Percentiles rank a stretch among this genome's conserved stretches.
Conservation (phyloP, 2,888 invertebrate species). For the Thyatira batis region DNA sequence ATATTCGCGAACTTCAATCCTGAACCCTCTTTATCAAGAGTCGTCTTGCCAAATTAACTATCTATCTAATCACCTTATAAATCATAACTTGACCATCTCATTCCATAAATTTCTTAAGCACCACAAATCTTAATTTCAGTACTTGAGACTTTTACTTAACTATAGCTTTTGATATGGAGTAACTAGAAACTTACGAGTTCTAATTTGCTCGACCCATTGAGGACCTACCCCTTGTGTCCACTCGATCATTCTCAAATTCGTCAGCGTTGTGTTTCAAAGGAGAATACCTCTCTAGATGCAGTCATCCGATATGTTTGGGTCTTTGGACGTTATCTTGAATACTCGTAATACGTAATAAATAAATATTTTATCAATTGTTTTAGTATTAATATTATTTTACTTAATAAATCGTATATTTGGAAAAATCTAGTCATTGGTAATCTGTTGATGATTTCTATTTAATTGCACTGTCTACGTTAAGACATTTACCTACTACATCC, state of each 20-base stretch:
- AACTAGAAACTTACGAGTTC: constrained; percentile 50
- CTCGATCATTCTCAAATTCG: constrained; percentile 70
- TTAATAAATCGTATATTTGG: neutral
- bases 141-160: neutral
- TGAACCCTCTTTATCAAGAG: neutral
- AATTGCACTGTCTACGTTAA: no score
- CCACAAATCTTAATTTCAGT: neutral
- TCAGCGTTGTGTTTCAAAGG: constrained; percentile 65
- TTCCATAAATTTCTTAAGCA: neutral
- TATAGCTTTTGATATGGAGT: neutral
- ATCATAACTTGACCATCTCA: neutral
- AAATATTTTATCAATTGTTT: neutral
- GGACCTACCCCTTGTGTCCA: constrained; percentile 58
- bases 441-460: no score
- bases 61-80: neutral
- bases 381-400: neutral
- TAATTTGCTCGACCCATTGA: constrained; percentile 49
- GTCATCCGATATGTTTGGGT: constrained; percentile 46
- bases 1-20: neutral
- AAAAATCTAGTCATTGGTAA: no score
- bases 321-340: neutral
- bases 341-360: neutral
- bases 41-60: neutral
- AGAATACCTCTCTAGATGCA: constrained; percentile 32
- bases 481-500: constrained; percentile 5